phyloP scores from a whole-genome alignment of 2,797 vertebrate genomes.

The Onychomys arenicola region DNA sequence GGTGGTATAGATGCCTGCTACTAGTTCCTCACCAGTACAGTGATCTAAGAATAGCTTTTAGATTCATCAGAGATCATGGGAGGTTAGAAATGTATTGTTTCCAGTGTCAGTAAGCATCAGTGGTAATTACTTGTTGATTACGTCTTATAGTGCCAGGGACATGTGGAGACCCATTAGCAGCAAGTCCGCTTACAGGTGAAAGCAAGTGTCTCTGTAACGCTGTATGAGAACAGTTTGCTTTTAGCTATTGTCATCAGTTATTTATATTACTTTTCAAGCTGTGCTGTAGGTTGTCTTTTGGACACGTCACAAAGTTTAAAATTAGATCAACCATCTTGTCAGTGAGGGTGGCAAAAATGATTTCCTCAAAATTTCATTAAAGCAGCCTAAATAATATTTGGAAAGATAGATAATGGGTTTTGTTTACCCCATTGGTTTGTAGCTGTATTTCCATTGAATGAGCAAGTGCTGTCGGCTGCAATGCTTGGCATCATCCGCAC shows the following conservation, averaged over 20 bases:
- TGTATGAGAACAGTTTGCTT: not conserved
- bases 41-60: not conserved
- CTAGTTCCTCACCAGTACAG: not conserved
- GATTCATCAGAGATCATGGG: not conserved
- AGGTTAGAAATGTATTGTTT: not conserved
- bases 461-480: not conserved
- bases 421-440: not conserved
- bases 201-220: not conserved
- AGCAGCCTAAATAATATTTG: not conserved
- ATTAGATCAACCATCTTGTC: constrained; percentile 10
- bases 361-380: constrained; percentile 31
- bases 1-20: not conserved
- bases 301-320: constrained; percentile 6
- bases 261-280: not conserved
- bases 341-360: not conserved
- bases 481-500: not conserved
- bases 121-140: not conserved
- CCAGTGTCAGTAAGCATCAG: not conserved
- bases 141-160: not conserved
- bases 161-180: not conserved
- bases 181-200: constrained; percentile 9
- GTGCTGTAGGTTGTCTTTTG: not conserved
- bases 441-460: not conserved
- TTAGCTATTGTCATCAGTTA: not conserved
- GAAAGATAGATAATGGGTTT: not conserved